Evolutionary conservation across 37 sponge, comb jelly and placozoan genomes (phyloP).

Genomic region (Spongia lamella): DNA sequence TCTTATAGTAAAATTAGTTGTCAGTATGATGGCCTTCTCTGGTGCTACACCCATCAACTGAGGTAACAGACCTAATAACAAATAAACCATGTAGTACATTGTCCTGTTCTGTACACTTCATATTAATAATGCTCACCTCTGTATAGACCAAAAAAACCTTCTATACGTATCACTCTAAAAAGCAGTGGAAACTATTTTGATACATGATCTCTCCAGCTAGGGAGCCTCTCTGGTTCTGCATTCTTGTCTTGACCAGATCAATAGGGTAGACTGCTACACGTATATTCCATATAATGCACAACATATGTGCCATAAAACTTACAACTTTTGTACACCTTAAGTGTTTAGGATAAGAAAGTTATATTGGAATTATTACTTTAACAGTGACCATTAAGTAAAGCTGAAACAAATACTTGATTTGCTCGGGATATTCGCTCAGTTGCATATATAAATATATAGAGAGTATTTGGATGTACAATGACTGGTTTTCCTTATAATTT

Average conservation of each 20-base stretch:
- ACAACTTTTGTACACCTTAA: too few relatives aligned
- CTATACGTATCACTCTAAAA: constrained; percentile 66
- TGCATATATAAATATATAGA: too few relatives aligned
- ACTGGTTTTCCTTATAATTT: too few relatives aligned
- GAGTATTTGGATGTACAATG: too few relatives aligned
- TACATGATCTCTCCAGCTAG: constrained; percentile 94
- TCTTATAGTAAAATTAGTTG: constrained; percentile 84
- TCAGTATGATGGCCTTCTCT: constrained; percentile 97
- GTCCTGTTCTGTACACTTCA: too few relatives aligned
- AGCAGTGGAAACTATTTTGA: constrained; percentile 93
- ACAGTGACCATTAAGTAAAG: too few relatives aligned
- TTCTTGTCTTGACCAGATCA: constrained; percentile 94
- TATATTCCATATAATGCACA: constrained; percentile 78
- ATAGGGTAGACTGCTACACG: constrained; percentile 96
- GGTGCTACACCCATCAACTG: constrained; percentile 96
- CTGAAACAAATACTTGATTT: too few relatives aligned
- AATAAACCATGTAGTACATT: too few relatives aligned
- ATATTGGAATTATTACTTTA: too few relatives aligned
- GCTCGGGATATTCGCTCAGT: too few relatives aligned
- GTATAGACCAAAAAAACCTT: constrained; percentile 80
- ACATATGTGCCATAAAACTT: too few relatives aligned
- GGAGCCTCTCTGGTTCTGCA: constrained; percentile 93
- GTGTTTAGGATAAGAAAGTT: too few relatives aligned
- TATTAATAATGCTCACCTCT: constrained; percentile 56
- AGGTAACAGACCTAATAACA: constrained; percentile 88